Evolutionary conservation across 2,113 vertebrate species (phyloP).

Genomic region (Gopherus flavomarginatus): DNA sequence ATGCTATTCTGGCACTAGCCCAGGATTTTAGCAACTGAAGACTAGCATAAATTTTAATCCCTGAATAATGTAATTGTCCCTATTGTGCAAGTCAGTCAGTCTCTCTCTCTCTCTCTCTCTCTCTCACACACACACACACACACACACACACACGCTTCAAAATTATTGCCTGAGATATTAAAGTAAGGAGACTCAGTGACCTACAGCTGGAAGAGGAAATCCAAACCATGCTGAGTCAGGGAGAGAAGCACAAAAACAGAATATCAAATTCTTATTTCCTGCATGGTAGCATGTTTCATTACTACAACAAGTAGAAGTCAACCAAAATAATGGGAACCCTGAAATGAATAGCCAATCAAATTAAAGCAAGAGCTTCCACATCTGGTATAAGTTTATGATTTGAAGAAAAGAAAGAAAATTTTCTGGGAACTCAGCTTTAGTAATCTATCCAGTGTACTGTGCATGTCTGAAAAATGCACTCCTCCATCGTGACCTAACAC

Average conservation of each 20-base stretch:
- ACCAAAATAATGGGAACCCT: slow-evolving; percentile 31
- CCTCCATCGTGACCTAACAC: not conserved
- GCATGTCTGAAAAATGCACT: not conserved
- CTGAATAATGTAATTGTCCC: not conserved
- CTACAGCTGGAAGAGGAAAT: slow-evolving; percentile 26
- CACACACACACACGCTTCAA: slow-evolving; percentile 24
- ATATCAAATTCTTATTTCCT: slow-evolving; percentile 35
- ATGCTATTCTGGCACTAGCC: not conserved
- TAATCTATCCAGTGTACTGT: not conserved
- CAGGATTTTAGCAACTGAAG: not conserved
- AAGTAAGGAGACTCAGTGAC: slow-evolving; percentile 31
- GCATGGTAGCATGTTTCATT: not conserved
- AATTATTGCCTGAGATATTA: slow-evolving; percentile 29
- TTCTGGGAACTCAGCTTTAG: not conserved
- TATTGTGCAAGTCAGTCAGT: not conserved
- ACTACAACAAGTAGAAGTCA: not conserved
- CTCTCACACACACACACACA: not conserved
- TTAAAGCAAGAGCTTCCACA: slow-evolving; percentile 16
- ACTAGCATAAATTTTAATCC: not conserved
- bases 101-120: not conserved
- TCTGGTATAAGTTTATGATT: not conserved
- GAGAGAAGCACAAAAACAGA: slow-evolving; percentile 46
- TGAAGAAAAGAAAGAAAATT: slow-evolving; percentile 14
- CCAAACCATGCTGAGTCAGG: slow-evolving; percentile 16
- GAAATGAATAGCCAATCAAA: slow-evolving; percentile 45